Base-by-base conservation (phyloP, 2,797 vertebrate genomes). In the Syngnathus acus region DNA sequence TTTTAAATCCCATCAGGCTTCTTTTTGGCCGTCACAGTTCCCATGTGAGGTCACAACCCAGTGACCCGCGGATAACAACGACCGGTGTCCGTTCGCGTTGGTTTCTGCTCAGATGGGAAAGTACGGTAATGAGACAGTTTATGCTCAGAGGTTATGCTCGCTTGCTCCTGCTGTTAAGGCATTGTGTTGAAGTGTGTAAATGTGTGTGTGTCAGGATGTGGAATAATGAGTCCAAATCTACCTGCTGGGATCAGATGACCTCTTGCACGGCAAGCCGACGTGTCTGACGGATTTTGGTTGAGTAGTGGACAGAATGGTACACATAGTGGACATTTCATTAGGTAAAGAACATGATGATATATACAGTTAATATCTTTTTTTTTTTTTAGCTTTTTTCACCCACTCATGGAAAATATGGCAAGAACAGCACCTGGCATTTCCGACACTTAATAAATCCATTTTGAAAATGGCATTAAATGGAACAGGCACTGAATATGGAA, bases 221-320 rank as follows among this genome's bases (percentile, higher is more conserved):
- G 16, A 59, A 32, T 59, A 59, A 59, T 61, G 59, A 61, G 39
- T 43, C n/a, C 14, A 61, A 43, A n/a, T 61, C n/a, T 61, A 42
- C 39, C 39, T 61, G 39, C 19, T 43, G 39, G 9, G 19, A 42
- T 61, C 10, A 13, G n/a, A 11, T 43, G 40, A 61, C n/a, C 39
- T 19, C n/a, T 32, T 48, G 21, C 23, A 26, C 50, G 26, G 11
- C 11, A 55, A 55, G 23, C 21, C 21, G 26, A 55, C 21, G 14
- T 55, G 13, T 13, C 10, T 5, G 10, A 54, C 51, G 10, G n/a
- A 16, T 54, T 26, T 21, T 55, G 23, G 23, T 13, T 32, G 32
- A 32, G 53, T 11, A 26, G 1, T 55, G 4, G 21, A 23, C 53
- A 54, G 11, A 54, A 23, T 26, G 23, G 23, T 14, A 13, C 53